Evolutionary conservation across 1,140 invertebrate species (phyloP), one percentile per base, ranked within the genome.

Genomic region (Trichonephila clavata): DNA sequence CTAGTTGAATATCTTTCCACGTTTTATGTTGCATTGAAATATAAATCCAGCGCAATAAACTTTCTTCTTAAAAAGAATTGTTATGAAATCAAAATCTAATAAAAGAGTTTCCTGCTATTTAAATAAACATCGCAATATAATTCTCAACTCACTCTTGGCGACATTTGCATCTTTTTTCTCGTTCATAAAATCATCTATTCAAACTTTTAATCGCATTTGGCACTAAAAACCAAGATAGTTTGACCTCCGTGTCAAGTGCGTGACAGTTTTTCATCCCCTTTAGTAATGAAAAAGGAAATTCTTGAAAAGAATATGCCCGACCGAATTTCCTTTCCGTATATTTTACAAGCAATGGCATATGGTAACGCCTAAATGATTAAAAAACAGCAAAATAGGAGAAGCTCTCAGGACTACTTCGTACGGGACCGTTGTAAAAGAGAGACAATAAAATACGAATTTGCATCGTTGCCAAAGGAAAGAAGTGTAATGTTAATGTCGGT

Each of bases 311-410:
- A 88, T 68, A 88, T 88, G 86, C 60, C 63, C 61, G 60, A 88
- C 39, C 24, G 63, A 61, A 88, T 88, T 88, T 88, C 86, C 86
- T 88, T 88, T 88, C 71, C 86, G 32, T 88, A 88, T 88, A 88
- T 88, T 88, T 88, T 61, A 88, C 63, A 88, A 88, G 86, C 86
- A 63, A 50, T 71, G 86, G 68, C 86, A 88, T 50, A 50, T 27
- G 86, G 86, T 88, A 88, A 88, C 86, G 86, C 86, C 86, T 88
- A 88, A 60, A 61, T 32, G 86, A 88, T 68, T 88, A 60, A 32
- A 86, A 65, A 39, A 68, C 10, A 86, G 21, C 63, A 88, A 88
- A 88, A 68, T 27, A 39, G 60, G 6, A 63, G n/a, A 61, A 63
- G 16, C n/a, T 27, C 18, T 60, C 21, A 32, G 27, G 16, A 16